Evolutionary conservation across 2,888 invertebrate species (phyloP).

Genomic region (Teleiodes luculella): DNA sequence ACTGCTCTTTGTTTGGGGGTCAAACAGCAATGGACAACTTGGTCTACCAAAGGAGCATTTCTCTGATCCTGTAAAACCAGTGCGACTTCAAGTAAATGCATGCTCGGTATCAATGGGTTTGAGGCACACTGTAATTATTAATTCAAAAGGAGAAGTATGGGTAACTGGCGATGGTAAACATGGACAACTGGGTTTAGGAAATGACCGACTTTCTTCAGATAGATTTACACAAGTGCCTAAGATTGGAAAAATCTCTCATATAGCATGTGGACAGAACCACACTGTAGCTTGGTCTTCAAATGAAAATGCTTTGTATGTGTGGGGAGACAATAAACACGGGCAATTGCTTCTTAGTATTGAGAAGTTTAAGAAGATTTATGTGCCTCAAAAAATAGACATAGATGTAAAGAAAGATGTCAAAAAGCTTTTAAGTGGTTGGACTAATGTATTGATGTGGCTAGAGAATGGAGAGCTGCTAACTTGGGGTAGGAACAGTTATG

Average conservation of each 20-base stretch:
- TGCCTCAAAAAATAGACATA: constrained; percentile 77
- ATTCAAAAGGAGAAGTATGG: constrained; percentile 80
- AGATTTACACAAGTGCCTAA: constrained; percentile 76
- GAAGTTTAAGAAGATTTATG: constrained; percentile 69
- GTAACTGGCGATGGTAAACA: constrained; percentile 82
- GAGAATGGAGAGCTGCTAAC: constrained; percentile 81
- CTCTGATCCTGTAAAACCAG: constrained; percentile 50
- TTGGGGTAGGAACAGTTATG: constrained; percentile 91
- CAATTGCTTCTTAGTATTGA: constrained; percentile 82
- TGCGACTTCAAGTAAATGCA: constrained; percentile 71
- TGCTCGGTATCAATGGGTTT: constrained; percentile 82
- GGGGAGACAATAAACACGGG: constrained; percentile 92
- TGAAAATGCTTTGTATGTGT: constrained; percentile 81
- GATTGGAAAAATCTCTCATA: constrained; percentile 76
- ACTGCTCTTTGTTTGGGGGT: constrained; percentile 89
- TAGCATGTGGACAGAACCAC: constrained; percentile 91
- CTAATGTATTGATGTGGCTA: constrained; percentile 83
- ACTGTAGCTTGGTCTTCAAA: constrained; percentile 78
- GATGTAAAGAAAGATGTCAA: constrained; percentile 74
- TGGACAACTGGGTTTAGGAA: constrained; percentile 82
- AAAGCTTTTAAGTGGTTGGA: constrained; percentile 86
- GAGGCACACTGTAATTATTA: constrained; percentile 82
- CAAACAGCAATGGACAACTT: constrained; percentile 87
- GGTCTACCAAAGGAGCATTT: constrained; percentile 80
- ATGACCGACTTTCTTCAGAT: constrained; percentile 49